Evolutionary conservation across 2,888 invertebrate genomes (phyloP).

Genomic region (Cacoxenus indagator): DNA sequence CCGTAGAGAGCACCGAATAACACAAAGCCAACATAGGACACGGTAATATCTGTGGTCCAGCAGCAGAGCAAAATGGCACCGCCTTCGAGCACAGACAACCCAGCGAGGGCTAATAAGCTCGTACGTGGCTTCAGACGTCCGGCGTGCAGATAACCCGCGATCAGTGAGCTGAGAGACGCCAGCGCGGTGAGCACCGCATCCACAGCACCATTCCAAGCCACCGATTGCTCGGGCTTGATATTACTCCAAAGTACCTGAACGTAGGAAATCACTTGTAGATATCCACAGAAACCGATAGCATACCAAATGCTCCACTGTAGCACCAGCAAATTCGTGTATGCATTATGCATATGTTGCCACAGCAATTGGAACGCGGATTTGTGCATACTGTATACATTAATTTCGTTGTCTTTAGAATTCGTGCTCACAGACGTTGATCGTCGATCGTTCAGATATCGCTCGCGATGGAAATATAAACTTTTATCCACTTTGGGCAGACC

Average conservation of each 20-base stretch:
- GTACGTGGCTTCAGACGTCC: slow-evolving; percentile 63
- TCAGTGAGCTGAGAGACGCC: slow-evolving; percentile 76
- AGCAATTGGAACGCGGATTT: slow-evolving; percentile 67
- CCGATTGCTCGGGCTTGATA: slow-evolving; percentile 69
- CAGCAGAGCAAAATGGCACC: slow-evolving; percentile 74
- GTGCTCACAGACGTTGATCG: not conserved
- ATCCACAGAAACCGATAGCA: slow-evolving; percentile 80
- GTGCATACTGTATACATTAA: slow-evolving; percentile 20
- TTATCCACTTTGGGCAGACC: slow-evolving; percentile 75
- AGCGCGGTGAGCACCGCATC: slow-evolving; percentile 82
- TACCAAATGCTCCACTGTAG: slow-evolving; percentile 85
- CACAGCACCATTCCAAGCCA: slow-evolving; percentile 81
- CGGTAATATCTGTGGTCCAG: slow-evolving; percentile 74
- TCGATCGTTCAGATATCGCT: slow-evolving; percentile 31
- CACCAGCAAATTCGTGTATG: slow-evolving; percentile 75
- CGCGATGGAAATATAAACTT: slow-evolving; percentile 77
- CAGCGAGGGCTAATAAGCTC: slow-evolving; percentile 71
- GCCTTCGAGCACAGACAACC: slow-evolving; percentile 74
- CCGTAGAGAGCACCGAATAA: slow-evolving; percentile 84
- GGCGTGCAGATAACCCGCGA: slow-evolving; percentile 72
- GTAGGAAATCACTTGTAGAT: slow-evolving; percentile 79
- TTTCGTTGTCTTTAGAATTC: slow-evolving; percentile 1
- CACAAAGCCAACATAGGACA: slow-evolving; percentile 83
- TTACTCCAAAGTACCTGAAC: slow-evolving; percentile 81
- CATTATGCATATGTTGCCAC: slow-evolving; percentile 75